Base-by-base conservation (phyloP, 2,888 invertebrate species). In the Entomobrya multifasciata region DNA sequence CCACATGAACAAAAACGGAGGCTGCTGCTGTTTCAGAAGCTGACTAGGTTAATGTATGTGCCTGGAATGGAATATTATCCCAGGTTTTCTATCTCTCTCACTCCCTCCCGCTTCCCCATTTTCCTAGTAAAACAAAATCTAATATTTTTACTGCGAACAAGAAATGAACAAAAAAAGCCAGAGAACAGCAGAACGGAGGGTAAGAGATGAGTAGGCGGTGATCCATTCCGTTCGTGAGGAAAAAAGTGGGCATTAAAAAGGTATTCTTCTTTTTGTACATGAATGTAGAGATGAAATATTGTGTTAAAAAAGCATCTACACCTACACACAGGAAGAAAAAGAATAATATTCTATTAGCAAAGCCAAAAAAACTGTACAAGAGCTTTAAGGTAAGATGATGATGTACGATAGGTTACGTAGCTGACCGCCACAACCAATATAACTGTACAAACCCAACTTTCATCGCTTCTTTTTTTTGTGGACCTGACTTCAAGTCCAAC, bases 1-100 rank as follows among this genome's bases (percentile, higher is more conserved):
- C 60, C 27, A 60, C 60, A 57, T 25, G 57, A 57, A 57, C 57
- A 13, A 57, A 10, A 8, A 57, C 25, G 52, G 13, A 11, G 17
- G 55, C 52, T 57, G 22, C 4, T 57, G 55, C 27, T 60, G 60
- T 30, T 60, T 25, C 27, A 36, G 5, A 6, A 36, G 36, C 36
- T 36, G 36, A 36, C 60, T n/a, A 27, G 27, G 60, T 4, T 27
- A 60, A 60, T 60, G 60, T 60, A 22, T 57, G 60, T 60, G 60
- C 60, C 30, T 60, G 60, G 60, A 60, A 60, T 60, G 60, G 60
- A 60, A 60, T 67, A 67, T 67, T 41, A 67, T 67, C 67, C n/a
- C 36, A 36, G n/a, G n/a, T 17, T 27, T 27, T 15, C 22, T 30
- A 8, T 62, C 30, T 62, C n/a, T 62, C 62, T 27, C 30, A 13